A percentile compares a stretch with the other conserved stretches of the same genome.
Evolutionary conservation across 2,797 vertebrate species (phyloP).

Genomic region (Pseudomugil tenellus): DNA sequence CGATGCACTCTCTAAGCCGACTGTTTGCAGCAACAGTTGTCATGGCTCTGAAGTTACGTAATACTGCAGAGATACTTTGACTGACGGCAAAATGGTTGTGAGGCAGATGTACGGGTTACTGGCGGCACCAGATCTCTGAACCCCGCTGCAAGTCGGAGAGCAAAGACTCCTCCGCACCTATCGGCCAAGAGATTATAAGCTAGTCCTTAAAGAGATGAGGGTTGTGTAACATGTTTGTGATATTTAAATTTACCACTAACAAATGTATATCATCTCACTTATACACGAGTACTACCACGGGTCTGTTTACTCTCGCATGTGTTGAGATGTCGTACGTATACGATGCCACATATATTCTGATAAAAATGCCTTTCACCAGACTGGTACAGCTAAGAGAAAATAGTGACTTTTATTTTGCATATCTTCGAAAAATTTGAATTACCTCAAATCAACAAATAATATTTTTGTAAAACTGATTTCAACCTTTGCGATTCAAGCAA

Average conservation of each 20-base stretch:
- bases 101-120: conserved; percentile 41
- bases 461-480: conserved; percentile 89
- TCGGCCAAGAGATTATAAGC: conserved; percentile 38
- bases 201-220: conserved; percentile 77
- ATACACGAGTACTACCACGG: conserved; percentile 37
- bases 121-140: conserved; percentile 26
- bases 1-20: conserved; percentile 34
- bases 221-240: conserved; percentile 68
- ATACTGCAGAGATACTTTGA: conserved; percentile 56
- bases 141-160: conserved; percentile 28
- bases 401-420: conserved; percentile 74
- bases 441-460: conserved; percentile 82
- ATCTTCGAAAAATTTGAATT: conserved; percentile 81
- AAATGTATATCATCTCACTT: conserved; percentile 13
- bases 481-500: conserved; percentile 52
- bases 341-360: conserved; percentile 62
- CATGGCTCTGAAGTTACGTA: conserved; percentile 53
- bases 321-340: conserved; percentile 67
- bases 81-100: conserved; percentile 47
- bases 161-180: conserved; percentile 16
- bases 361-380: conserved; percentile 92
- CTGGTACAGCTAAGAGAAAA: conserved; percentile 81
- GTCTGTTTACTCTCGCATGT: conserved; percentile 73
- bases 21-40: conserved; percentile 69
- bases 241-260: conserved; percentile 67